Conservation (phyloP, 2,113 vertebrate species). For the Brachypteracias leptosomus region DNA sequence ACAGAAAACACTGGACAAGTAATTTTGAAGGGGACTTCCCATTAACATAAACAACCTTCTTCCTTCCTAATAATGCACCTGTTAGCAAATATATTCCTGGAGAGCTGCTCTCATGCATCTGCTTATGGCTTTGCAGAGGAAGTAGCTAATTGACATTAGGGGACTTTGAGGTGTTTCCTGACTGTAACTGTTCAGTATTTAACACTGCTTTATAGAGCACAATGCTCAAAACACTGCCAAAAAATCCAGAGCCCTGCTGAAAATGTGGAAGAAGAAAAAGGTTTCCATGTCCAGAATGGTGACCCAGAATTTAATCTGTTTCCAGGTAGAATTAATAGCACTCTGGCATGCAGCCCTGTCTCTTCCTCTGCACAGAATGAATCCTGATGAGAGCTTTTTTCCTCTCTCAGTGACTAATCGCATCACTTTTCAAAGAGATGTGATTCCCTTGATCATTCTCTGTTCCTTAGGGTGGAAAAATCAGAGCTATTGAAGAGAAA, state of each 20-base stretch:
- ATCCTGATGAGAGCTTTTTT: constrained; percentile 5
- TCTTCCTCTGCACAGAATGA: neutral
- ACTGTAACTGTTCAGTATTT: constrained; percentile 24
- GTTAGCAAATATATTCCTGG: constrained; percentile 17
- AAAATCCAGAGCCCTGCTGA: neutral
- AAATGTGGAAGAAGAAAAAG: constrained; percentile 17
- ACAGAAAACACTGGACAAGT: neutral
- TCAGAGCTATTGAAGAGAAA: neutral
- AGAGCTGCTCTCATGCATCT: neutral
- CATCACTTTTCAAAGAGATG: constrained; percentile 26
- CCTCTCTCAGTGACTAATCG: neutral
- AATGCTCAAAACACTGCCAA: constrained; percentile 43
- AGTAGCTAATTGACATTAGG: constrained; percentile 56
- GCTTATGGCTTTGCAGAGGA: constrained; percentile 32
- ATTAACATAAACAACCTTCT: constrained; percentile 9
- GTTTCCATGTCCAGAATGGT: neutral
- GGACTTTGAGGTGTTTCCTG: constrained; percentile 58
- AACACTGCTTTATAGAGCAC: constrained; percentile 46
- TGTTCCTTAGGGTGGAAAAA: neutral
- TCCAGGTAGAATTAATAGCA: constrained; percentile 55
- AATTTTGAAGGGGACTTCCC: constrained; percentile 10
- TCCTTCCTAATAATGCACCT: constrained; percentile 49
- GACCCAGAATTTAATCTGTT: constrained; percentile 47
- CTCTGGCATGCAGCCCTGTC: constrained; percentile 7
- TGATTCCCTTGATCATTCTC: constrained; percentile 7